phyloP scores from a whole-genome alignment of 2,797 vertebrate genomes.

The Mormyrops boulengeri region DNA sequence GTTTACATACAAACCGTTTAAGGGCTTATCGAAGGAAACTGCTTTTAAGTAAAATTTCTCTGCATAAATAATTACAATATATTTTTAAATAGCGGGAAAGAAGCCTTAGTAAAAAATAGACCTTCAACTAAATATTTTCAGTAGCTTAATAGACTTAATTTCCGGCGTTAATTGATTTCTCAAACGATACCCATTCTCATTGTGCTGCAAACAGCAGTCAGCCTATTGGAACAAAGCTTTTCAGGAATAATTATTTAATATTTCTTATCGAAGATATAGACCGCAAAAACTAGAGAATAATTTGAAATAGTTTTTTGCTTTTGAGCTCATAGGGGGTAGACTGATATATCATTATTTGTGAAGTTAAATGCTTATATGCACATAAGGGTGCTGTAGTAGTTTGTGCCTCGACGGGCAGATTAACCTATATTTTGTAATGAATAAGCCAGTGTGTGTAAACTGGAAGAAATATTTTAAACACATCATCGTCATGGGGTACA shows the following conservation, averaged over 20 bases:
- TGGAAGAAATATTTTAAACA: not conserved
- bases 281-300: not conserved
- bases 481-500: not conserved
- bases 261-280: not conserved
- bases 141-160: not conserved
- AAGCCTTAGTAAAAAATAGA: not conserved
- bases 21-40: not conserved
- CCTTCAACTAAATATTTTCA: not conserved
- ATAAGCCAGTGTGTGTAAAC: not conserved
- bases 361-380: not conserved
- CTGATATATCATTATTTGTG: not conserved
- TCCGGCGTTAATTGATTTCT: slow-evolving; percentile 3
- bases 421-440: not conserved
- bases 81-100: not conserved
- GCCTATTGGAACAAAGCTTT: not conserved
- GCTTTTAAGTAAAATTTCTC: not conserved
- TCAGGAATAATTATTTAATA: not conserved
- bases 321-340: not conserved
- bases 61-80: not conserved
- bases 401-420: not conserved
- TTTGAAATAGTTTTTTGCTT: not conserved
- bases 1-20: not conserved
- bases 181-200: not conserved
- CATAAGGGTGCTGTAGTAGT: not conserved
- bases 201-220: not conserved